Evolutionary conservation across 2,888 invertebrate species (phyloP), one percentile per base, ranked within the genome.

Genomic region (Sphinx pinastri): DNA sequence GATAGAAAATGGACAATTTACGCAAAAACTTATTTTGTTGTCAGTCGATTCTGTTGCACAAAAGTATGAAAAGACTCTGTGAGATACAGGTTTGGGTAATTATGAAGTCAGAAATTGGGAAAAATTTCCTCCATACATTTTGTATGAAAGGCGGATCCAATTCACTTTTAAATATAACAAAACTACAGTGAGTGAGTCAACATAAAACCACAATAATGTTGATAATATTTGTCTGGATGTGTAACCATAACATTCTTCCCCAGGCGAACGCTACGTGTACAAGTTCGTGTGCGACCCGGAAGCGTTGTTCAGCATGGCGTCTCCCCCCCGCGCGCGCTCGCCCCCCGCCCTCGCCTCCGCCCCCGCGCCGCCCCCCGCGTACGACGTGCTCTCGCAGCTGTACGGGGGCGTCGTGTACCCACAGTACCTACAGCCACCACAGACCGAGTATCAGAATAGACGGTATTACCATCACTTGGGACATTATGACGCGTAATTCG

Each of bases 221-320:
- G n/a, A n/a, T n/a, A n/a, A 25, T 25, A 25, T 25, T 25, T 25
- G 25, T 25, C 1, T 25, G 25, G 25, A 25, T 25, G 25, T n/a
- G 4, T 5, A 19, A 63, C 6, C 12, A 38, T 55, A 16, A 59
- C 10, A 8, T 57, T 25, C 57, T 13, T 67, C 31, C 5, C 25
- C 67, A 96, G 98, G 99, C 0, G 99, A 99, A 86, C 95, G 99
- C 81, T 99, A 99, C 92, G 99, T 99, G 13, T 99, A 99, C 94
- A 98, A 98, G 86, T 99, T 99, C 87, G 98, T 99, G 0, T 99
- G 99, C 89, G 98, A 99, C 88, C 99, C 99, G 0, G 98, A 98
- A 75, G 98, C 98, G 0, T 91, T 98, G 4, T 98, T 98, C 93
- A 97, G 96, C 82, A 97, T 98, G 97, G 96, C 97, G 11, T 96